Conservation (phyloP, 2,888 invertebrate genomes). For the Odontocerum albicorne region DNA sequence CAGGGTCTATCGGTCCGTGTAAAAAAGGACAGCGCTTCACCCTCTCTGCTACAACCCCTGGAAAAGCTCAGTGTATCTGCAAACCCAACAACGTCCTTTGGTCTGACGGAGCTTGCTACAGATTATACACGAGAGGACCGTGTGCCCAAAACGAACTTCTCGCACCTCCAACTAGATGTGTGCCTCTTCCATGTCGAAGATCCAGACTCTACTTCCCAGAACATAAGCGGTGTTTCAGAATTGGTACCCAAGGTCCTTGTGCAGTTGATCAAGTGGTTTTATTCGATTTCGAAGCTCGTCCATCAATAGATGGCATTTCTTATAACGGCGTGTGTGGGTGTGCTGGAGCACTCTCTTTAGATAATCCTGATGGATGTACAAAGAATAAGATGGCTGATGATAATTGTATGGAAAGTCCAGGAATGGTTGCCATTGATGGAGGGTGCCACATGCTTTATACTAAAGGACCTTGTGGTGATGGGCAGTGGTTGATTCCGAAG, state of each 20-base stretch:
- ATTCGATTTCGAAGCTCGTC: conserved; percentile 77
- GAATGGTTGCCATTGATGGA: conserved; percentile 65
- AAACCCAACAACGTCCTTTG: conserved; percentile 68
- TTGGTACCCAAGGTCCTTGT: conserved; percentile 79
- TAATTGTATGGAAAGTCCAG: conserved; percentile 60
- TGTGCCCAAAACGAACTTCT: conserved; percentile 71
- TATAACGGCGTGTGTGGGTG: conserved; percentile 84
- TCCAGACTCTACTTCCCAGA: conserved; percentile 76
- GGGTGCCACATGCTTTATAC: conserved; percentile 77
- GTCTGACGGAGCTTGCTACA: conserved; percentile 69
- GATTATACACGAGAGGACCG: conserved; percentile 78
- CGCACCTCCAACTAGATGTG: conserved; percentile 67
- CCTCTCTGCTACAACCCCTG: conserved; percentile 48
- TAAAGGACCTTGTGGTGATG: conserved; percentile 73
- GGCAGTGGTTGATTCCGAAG: conserved; percentile 56
- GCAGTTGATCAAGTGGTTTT: conserved; percentile 71
- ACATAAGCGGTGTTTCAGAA: conserved; percentile 73
- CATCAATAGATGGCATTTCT: conserved; percentile 78
- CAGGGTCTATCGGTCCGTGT: conserved; percentile 77
- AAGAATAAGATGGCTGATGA: conserved; percentile 41
- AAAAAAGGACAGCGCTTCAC: conserved; percentile 71
- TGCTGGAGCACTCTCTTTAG: conserved; percentile 49
- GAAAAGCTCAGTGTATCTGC: conserved; percentile 65
- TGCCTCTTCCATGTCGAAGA: conserved; percentile 70
- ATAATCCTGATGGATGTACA: conserved; percentile 43